Base-by-base conservation (phyloP, 2,113 vertebrate genomes). In the Lasiurus borealis region DNA sequence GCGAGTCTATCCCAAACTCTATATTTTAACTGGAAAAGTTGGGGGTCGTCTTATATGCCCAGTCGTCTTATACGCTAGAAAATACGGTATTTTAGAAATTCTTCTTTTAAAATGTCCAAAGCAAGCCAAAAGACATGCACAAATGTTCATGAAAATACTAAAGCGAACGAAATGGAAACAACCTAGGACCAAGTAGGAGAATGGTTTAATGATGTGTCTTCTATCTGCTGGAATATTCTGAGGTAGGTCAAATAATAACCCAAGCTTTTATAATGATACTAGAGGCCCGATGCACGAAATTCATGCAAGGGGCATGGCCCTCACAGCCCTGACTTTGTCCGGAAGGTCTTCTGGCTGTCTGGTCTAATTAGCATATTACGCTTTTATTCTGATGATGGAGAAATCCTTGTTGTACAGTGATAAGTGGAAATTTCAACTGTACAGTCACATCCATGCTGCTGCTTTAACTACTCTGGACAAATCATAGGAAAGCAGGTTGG, bases 51-150 rank as follows among this genome's bases (percentile, higher is more conserved):
- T 40, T 40, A 40, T 40, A 40, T 5, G 40, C 40, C 40, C 40
- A 40, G 40, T 40, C 40, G 40, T 40, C 40, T 40, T 40, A 40
- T 40, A 40, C 5, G 40, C 40, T 40, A 40, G 40, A 40, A 40
- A 40, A 40, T 40, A 40, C 40, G 40, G 40, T 40, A 34, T 82
- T 95, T 64, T n/a, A 71, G 62, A 90, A 87, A 92, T 69, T 34
- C 54, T 44, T 72, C 40, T 83, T 78, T 16, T 72, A 68, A 72
- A 95, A 46, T 44, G 59, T 40, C 36, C n/a, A 93, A 78, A 91
- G 46, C 36, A 64, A 90, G 48, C 52, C 93, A 85, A 82, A 88
- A 75, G 50, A 88, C 29, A 80, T 66, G 40, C 34, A 80, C 40
- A 88, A 66, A 66, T 82, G 92, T 31, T 82, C 88, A 78, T 36